Percentiles rank a stretch among this genome's conserved stretches.
These are phyloP conservation scores for zebrafish (Danio rerio) DNA, from an alignment of 2,113 vertebrate species.

Conservation along the genomic window GRCz12tu NC_133195.1:5544501-5545000, in stretches of 20 bases:
- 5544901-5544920: conserved; percentile 98
- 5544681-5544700: neutral
- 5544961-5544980: conserved; percentile 96
- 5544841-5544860: neutral
- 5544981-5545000: conserved; percentile 85
- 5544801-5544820: neutral
- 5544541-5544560: conserved; percentile 97
- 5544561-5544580: neutral
- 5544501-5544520: conserved; percentile 99
- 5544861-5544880: conserved; percentile 89
- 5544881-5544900: conserved; percentile 97
- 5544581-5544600: neutral
- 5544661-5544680: neutral
- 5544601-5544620: neutral
- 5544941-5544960: conserved; percentile 95
- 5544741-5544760: neutral
- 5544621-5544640: too few relatives aligned
- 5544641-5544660: neutral
- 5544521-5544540: conserved; percentile 98
- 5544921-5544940: conserved; percentile 96
- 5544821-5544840: neutral
- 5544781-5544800: neutral
- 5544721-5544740: neutral
- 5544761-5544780: too few relatives aligned
- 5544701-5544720: neutral